Conservation (phyloP, 2,113 vertebrate genomes). For the Protobothrops mucrosquamatus region DNA sequence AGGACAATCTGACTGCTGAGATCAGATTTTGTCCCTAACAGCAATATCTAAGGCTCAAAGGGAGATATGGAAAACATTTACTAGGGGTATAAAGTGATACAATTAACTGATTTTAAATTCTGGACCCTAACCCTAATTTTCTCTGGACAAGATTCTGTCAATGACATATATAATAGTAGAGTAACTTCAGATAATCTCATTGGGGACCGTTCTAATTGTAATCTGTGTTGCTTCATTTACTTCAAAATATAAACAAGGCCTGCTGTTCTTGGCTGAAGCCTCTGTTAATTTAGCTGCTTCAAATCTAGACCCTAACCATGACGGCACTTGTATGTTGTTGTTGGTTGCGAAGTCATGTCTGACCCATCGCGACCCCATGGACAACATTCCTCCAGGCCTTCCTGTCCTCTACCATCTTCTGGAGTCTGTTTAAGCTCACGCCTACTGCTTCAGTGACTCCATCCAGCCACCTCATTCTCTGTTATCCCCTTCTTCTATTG, state of each 20-base stretch:
- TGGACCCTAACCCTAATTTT: not conserved
- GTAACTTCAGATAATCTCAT: not conserved
- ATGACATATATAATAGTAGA: not conserved
- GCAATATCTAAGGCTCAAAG: not conserved
- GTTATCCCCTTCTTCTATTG: no score
- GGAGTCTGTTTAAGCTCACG: no score
- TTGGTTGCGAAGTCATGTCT: no score
- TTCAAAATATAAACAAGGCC: not conserved
- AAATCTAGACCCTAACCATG: not conserved
- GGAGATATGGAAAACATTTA: not conserved
- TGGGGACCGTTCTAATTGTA: not conserved
- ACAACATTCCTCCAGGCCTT: no score
- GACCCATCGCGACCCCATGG: no score
- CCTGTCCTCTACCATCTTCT: no score
- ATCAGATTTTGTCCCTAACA: not conserved
- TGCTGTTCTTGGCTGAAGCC: not conserved
- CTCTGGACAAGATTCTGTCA: not conserved
- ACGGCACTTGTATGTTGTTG: not conserved
- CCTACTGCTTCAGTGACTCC: no score
- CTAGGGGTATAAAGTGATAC: not conserved
- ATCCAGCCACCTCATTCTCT: no score
- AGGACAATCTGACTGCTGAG: not conserved
- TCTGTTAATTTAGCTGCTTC: not conserved
- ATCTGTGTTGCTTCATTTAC: not conserved
- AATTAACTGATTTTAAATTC: not conserved